Conservation (phyloP, 2,113 vertebrate species). For the Chionomys nivalis region DNA sequence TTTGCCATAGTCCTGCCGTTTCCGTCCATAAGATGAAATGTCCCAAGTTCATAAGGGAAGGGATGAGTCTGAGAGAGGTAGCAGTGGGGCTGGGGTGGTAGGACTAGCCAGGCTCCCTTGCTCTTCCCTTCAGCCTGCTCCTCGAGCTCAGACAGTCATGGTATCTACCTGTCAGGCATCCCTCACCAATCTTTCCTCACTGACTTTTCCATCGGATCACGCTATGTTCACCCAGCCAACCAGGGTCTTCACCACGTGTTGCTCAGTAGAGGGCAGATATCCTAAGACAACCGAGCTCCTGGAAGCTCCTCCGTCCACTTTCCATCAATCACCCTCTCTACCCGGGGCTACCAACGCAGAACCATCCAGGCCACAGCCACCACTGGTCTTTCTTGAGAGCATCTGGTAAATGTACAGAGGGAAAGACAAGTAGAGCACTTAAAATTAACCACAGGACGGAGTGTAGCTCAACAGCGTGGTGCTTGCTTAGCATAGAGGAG, state of each 20-base stretch:
- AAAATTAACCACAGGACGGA: not conserved
- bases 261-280: not conserved
- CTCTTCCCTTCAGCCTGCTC: not conserved
- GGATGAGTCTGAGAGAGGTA: fast-evolving
- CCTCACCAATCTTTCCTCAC: not conserved
- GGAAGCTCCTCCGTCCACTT: not conserved
- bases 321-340: not conserved
- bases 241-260: not conserved
- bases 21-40: not conserved
- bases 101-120: not conserved
- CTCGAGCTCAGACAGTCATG: not conserved
- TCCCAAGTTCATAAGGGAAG: not conserved
- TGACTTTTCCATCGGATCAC: not conserved
- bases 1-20: not conserved
- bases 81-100: not conserved
- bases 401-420: not conserved
- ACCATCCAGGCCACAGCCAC: not conserved
- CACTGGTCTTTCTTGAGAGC: not conserved
- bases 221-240: fast-evolving
- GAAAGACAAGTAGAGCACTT: not conserved
- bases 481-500: not conserved
- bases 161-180: too few relatives aligned
- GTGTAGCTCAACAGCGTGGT: not conserved
- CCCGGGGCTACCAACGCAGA: not conserved
- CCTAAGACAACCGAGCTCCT: not conserved